Evolutionary conservation across 2,113 vertebrate genomes (phyloP), one percentile per base, ranked within the genome.

Genomic region (Pygoscelis antarcticus): DNA sequence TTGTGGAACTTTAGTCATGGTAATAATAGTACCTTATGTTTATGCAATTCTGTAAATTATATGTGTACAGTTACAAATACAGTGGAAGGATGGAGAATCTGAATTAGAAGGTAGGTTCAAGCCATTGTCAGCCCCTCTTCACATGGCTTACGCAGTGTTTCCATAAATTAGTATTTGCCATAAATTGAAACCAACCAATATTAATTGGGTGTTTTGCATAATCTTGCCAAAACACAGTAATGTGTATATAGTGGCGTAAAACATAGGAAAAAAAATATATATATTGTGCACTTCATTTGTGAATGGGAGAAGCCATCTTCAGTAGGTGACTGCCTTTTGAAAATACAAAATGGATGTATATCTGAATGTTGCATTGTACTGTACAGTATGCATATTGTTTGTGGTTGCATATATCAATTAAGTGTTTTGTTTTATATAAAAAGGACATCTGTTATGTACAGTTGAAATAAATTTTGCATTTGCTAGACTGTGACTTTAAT

Each of bases 401-500:
- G 98, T 99, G 98, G 96, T 98, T 98, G 97, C 98, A 97, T 98
- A 98, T 97, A 96, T 98, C 97, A 96, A 98, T 96, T 95, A 97
- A 98, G 98, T 99, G 98, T 98, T 98, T 94, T 98, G 98, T 99
- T 98, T 98, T 98, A 98, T 98, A 98, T 96, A 87, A 96, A 97
- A 97, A 98, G 97, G 98, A 98, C 98, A 98, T 98, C 98, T 99
- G 99, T 98, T 98, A 98, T 99, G 99, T 99, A 99, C 98, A 99
- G 99, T 99, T 99, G 98, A 99, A 99, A 99, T 99, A 99, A 99
- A 99, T 99, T 99, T 98, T 99, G 98, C 98, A 98, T 99, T 99
- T 99, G 98, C 95, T 99, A 99, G 98, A 98, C 97, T 70, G 94
- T 98, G 98, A 97, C 97, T 98, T 98, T 97, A 98, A 96, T 97